Percentiles rank a stretch among this genome's conserved stretches.
phyloP scores from a whole-genome alignment of 2,113 vertebrate species.

The Psittacus erithacus region DNA sequence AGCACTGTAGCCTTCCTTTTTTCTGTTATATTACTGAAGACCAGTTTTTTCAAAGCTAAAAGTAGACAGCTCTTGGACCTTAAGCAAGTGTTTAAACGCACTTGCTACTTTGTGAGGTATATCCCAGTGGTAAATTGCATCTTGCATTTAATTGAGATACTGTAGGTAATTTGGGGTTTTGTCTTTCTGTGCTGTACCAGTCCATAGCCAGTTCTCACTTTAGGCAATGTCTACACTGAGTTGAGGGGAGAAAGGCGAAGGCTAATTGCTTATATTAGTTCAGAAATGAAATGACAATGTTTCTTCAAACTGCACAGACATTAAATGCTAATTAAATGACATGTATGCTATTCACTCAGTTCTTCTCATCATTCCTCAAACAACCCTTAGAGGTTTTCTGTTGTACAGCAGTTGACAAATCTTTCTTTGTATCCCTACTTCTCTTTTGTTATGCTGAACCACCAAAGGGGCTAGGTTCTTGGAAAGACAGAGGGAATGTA shows the following conservation, averaged over 20 bases:
- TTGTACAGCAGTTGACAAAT: slow-evolving; percentile 1
- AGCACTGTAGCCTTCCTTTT: background rate
- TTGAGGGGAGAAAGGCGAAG: background rate
- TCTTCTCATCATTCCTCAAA: slow-evolving; percentile 44
- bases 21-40: background rate
- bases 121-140: background rate
- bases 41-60: background rate
- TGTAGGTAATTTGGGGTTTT: background rate
- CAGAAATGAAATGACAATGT: background rate
- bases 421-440: background rate
- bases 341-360: background rate
- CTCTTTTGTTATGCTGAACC: background rate
- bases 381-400: background rate
- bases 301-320: background rate
- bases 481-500: background rate
- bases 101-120: background rate
- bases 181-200: background rate
- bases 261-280: background rate
- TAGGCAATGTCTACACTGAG: background rate
- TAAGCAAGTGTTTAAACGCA: background rate
- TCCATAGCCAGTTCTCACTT: background rate
- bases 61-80: background rate
- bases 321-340: background rate
- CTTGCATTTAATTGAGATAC: background rate
- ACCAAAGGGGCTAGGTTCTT: background rate